These are phyloP conservation scores for Brachymystax lenok DNA, from an alignment of 2,797 vertebrate genomes.

Conservation along the genomic window DNA sequence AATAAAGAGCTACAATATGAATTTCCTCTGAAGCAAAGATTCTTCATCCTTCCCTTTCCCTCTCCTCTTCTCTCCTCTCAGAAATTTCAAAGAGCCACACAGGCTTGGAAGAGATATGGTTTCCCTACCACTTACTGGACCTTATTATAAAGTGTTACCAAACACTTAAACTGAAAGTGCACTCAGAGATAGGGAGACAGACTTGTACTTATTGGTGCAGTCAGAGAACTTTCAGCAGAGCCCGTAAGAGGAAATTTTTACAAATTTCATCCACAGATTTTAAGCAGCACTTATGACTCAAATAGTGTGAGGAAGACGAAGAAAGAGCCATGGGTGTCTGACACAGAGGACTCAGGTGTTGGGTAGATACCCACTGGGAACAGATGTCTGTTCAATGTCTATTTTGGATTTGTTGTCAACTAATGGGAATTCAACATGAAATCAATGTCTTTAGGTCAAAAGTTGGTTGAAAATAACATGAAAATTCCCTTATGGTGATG, in stretches of 20 bases:
- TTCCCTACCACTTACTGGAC: not conserved
- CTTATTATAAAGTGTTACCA: not conserved
- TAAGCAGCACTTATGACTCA: not conserved
- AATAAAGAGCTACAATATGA: conserved; percentile 12
- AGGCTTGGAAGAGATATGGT: not conserved
- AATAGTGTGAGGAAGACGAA: not conserved
- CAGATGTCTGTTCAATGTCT: too few species aligned
- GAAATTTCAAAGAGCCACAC: not conserved
- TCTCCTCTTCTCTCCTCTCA: not conserved
- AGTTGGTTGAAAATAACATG: too few species aligned
- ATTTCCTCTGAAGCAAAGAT: not conserved
- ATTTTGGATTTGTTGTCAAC: too few species aligned
- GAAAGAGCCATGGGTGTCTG: not conserved
- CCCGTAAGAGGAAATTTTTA: not conserved
- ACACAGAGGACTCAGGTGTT: not conserved
- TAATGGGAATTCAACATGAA: too few species aligned
- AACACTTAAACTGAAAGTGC: conserved; percentile 4
- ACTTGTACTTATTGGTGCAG: not conserved
- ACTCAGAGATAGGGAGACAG: not conserved
- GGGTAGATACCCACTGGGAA: not conserved
- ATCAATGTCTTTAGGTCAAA: too few species aligned
- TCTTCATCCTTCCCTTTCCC: not conserved
- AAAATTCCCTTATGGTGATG: too few species aligned
- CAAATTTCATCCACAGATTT: not conserved
- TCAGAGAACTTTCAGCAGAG: not conserved